Percentiles rank a stretch among this genome's conserved stretches.
These are phyloP conservation scores for Uropetala carovei DNA, from an alignment of 2,888 invertebrate species.

Conservation along the genomic window DNA sequence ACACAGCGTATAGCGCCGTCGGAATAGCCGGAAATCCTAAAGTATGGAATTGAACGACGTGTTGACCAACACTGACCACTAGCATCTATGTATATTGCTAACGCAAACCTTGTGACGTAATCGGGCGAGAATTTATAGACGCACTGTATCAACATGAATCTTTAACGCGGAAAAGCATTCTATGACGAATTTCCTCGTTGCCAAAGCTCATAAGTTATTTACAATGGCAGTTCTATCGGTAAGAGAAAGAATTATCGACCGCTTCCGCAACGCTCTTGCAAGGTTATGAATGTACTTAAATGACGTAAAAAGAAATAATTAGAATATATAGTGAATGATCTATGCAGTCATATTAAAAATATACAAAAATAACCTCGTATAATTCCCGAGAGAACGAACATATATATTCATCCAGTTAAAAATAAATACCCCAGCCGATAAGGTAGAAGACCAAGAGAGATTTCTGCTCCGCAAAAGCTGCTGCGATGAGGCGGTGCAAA, in stretches of 20 bases:
- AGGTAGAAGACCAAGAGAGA: constrained; percentile 74
- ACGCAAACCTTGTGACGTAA: too few relatives aligned
- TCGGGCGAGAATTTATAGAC: neutral
- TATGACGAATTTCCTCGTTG: neutral
- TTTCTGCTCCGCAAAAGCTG: constrained; percentile 74
- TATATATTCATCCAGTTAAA: too few relatives aligned
- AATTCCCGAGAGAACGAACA: too few relatives aligned
- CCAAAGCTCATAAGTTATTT: neutral
- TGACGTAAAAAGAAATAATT: neutral
- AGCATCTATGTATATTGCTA: neutral
- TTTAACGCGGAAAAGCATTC: neutral
- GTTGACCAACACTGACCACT: neutral
- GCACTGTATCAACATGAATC: neutral
- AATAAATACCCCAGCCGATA: constrained; percentile 75
- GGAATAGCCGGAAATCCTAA: constrained; percentile 54
- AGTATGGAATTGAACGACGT: neutral
- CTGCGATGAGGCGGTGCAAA: constrained; percentile 75
- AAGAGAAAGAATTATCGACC: too few relatives aligned
- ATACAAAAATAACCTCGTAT: too few relatives aligned
- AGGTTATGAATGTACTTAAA: neutral
- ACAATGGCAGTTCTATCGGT: neutral
- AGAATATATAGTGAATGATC: too few relatives aligned
- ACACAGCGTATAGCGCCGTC: constrained; percentile 31
- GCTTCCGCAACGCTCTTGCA: too few relatives aligned
- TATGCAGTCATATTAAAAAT: too few relatives aligned